Evolutionary conservation across 2,113 vertebrate species (phyloP), one percentile per base, ranked within the genome.

Genomic region (Puma concolor): DNA sequence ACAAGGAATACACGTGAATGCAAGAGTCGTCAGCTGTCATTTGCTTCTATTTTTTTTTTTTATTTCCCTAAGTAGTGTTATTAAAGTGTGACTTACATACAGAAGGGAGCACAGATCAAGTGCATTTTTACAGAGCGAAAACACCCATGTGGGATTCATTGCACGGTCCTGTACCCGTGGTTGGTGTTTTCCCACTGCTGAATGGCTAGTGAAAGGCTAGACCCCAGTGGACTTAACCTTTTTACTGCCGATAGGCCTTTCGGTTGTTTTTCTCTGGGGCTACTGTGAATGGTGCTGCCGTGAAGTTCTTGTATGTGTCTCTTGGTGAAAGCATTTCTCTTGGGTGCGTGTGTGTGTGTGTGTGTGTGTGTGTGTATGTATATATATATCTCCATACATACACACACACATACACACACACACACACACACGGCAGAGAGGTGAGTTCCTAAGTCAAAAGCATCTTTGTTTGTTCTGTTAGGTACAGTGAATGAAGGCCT

Each of bases 111-210:
- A 33, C 69, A 52, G 1, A 36, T 41, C 4, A 29, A 25, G 6
- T 38, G 36, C 76, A 5, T 38, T 72, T 63, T 31, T 29, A 25
- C 27, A 25, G n/a, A 10, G 57, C 11, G 9, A 17, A 50, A 69
- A 23, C 29, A 14, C 31, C 33, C 52, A 15, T 1, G 0, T 27
- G 67, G 67, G 41, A 48, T 7, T 27, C 29, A 10, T 0, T 67
- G 50, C 11, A 1, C 4, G 1, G 33, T 66, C 10, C 0, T 0
- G 0, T 4, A n/a, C 48, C 54, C 10, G 0, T 11, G 2, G 21
- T 16, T 7, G 41, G 7, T 23, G 60, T 44, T 4, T 33, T 44
- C 16, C 72, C 12, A 6, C 23, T 44, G 57, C 50, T 52, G 21
- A 36, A 8, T 14, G 36, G 11, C 9, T 5, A 4, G 2, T n/a